A percentile compares a stretch with the other conserved stretches of the same genome.
phyloP scores from a whole-genome alignment of 2,888 invertebrate species.

The Morpho deidamia region DNA sequence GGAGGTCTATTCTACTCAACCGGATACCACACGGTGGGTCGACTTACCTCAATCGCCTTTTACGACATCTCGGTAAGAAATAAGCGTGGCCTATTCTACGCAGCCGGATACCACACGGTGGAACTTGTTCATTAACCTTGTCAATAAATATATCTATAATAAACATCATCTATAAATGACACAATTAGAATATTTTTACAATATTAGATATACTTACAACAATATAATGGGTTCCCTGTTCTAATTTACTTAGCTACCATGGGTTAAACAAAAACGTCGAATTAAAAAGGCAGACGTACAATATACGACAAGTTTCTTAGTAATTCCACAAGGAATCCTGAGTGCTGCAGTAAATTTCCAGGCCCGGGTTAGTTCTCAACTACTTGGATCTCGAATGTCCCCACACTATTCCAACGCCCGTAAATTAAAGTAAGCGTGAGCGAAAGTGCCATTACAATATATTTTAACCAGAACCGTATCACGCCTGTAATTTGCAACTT shows the following conservation, averaged over 20 bases:
- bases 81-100: too few species aligned
- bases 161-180: too few species aligned
- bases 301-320: conserved; percentile 12
- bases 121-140: too few species aligned
- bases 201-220: too few species aligned
- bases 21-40: too few species aligned
- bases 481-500: conserved; percentile 60
- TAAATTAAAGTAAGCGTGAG: conserved; percentile 55
- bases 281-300: conserved; percentile 2
- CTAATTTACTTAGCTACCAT: background rate
- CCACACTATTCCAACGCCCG: conserved; percentile 35
- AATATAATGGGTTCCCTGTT: background rate
- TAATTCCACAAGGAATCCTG: conserved; percentile 14
- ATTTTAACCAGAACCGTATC: conserved; percentile 50
- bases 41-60: too few species aligned
- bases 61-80: too few species aligned
- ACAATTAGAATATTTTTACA: too few species aligned
- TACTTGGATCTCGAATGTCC: conserved; percentile 29
- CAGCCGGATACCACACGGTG: too few species aligned
- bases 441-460: conserved; percentile 49
- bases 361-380: conserved; percentile 22
- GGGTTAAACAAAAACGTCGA: too few species aligned
- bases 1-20: too few species aligned
- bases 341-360: conserved; percentile 18
- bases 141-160: too few species aligned